Evolutionary conservation across 1,140 invertebrate species (phyloP), one percentile per base, ranked within the genome.

Genomic region (Drosophila melanogaster): DNA sequence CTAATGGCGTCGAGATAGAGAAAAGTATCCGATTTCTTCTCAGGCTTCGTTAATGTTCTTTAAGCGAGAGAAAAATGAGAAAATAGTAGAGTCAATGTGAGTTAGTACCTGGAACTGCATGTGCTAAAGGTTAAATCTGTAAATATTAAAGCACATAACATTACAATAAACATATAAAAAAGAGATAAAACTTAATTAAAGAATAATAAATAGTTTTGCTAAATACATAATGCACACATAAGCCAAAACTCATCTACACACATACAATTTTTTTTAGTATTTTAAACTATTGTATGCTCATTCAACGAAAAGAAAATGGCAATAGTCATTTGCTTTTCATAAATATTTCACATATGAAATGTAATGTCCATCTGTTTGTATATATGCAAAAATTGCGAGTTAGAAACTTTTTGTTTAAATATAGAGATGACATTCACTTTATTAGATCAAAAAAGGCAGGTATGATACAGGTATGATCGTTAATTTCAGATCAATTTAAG

Each of bases 1-100:
- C 62, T 65, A 66, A 75, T 65, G 60, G 72, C 40, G 60, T 75
- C 40, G 53, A 75, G 71, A 75, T 75, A 75, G 65, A 55, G 51
- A 74, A 62, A 66, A 51, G 61, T 75, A 58, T 75, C 54, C 51
- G 33, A 75, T 75, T 75, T 49, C 54, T 47, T 41, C 49, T 41
- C 35, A 24, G 64, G 35, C 37, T 64, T 61, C 24, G 37, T 51
- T 67, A 64, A 67, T 65, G 59, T 67, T 26, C 46, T 30, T 47
- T 41, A 4, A 38, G 30, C 50, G 12, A 19, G n/a, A n/a, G 44
- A 8, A 24, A 54, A 67, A 38, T 17, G 50, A 30, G 30, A 12
- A 37, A 19, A 24, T 11, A 15, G 58, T 24, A 35, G 3, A 37
- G 17, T 26, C 19, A 26, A 22, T 37, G 58, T 40, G 35, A 62